Evolutionary conservation across 2,888 invertebrate genomes (phyloP).

Genomic region (Rhimphoctona megacephalus): DNA sequence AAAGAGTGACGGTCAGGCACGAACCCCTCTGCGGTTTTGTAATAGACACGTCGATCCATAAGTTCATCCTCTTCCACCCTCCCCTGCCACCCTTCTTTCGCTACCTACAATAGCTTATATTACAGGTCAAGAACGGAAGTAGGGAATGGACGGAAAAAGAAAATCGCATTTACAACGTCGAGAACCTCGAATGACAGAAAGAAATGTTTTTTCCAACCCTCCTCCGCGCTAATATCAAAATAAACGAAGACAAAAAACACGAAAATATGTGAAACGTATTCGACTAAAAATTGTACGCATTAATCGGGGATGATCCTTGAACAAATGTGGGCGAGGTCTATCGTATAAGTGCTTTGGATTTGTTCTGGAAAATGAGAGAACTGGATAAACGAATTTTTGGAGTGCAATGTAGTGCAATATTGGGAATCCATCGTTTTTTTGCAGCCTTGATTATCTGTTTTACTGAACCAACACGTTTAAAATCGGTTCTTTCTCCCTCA

Average conservation of each 20-base stretch:
- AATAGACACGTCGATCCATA: constrained; percentile 62
- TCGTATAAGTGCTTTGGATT: neutral
- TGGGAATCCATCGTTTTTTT: neutral
- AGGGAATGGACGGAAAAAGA: neutral
- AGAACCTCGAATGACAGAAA: constrained; percentile 34
- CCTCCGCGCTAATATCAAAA: neutral
- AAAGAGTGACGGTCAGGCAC: constrained; percentile 61
- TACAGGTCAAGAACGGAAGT: constrained; percentile 69
- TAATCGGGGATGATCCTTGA: constrained; percentile 5
- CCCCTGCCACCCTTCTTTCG: neutral
- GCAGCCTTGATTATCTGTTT: neutral
- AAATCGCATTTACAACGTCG: constrained; percentile 4
- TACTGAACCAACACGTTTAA: neutral
- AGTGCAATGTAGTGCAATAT: neutral
- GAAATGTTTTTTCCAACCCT: constrained; percentile 32
- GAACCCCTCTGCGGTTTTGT: constrained; percentile 58
- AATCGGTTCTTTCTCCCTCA: neutral
- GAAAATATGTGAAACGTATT: neutral
- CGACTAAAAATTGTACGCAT: neutral
- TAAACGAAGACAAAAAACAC: neutral
- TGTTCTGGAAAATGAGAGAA: neutral
- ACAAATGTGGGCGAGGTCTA: neutral
- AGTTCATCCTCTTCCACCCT: constrained; percentile 35
- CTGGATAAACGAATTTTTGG: neutral
- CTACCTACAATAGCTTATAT: constrained; percentile 35